phyloP scores from a whole-genome alignment of 2,888 invertebrate species.

The Eristalis intricaria region DNA sequence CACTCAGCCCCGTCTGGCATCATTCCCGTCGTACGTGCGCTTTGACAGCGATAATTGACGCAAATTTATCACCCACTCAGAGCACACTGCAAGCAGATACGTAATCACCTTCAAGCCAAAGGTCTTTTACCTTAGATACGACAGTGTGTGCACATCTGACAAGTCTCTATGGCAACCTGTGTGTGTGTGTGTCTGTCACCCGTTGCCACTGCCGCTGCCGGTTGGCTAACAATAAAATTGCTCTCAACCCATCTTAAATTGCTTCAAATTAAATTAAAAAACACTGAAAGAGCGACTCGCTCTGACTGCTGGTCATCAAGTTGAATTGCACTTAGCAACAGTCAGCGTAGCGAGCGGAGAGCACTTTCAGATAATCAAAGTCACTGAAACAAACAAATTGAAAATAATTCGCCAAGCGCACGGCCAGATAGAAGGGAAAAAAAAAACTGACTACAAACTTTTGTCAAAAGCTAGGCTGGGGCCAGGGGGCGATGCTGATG shows the following conservation, averaged over 20 bases:
- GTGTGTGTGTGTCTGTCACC: not conserved
- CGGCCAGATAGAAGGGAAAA: slow-evolving; percentile 14
- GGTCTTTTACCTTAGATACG: slow-evolving; percentile 51
- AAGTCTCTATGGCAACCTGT: not conserved
- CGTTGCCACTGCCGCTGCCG: not conserved
- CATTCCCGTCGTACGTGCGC: not conserved
- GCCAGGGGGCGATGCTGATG: not conserved
- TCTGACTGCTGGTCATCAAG: slow-evolving; percentile 23
- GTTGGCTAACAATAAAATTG: slow-evolving; percentile 44
- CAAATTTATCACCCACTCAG: slow-evolving; percentile 43
- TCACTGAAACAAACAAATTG: slow-evolving; percentile 64
- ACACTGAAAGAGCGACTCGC: not conserved
- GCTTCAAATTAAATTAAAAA: slow-evolving; percentile 59
- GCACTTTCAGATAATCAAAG: slow-evolving; percentile 48
- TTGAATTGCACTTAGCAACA: slow-evolving; percentile 60
- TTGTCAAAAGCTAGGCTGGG: slow-evolving; percentile 40
- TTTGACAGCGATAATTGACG: slow-evolving; percentile 32
- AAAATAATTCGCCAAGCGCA: slow-evolving; percentile 61
- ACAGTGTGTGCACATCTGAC: not conserved
- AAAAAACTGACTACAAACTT: slow-evolving; percentile 20
- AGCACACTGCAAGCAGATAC: not conserved
- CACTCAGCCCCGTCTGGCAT: not conserved
- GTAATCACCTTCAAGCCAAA: slow-evolving; percentile 41
- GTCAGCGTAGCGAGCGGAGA: not conserved
- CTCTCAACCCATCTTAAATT: slow-evolving; percentile 56